Conservation (phyloP, 2,888 invertebrate species). For the Halictus ligatus region DNA sequence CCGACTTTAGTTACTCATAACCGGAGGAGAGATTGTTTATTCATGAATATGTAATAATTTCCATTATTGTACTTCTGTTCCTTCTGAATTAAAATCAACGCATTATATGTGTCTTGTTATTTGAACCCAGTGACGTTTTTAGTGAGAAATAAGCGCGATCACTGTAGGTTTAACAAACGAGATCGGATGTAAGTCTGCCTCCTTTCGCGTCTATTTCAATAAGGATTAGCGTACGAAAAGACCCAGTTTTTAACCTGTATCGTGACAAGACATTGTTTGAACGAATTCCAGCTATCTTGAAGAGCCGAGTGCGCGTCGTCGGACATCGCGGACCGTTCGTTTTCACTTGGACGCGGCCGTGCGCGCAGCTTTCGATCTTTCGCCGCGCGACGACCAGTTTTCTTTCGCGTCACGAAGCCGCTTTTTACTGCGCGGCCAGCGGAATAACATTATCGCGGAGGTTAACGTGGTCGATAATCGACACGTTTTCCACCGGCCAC, state of each 20-base stretch:
- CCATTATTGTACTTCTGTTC: too few relatives aligned
- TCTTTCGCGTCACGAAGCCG: slow-evolving; percentile 43
- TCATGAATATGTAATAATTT: too few relatives aligned
- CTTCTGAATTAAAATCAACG: too few relatives aligned
- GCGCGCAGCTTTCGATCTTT: slow-evolving; percentile 36
- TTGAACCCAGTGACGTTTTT: too few relatives aligned
- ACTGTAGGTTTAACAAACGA: too few relatives aligned
- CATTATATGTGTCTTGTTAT: too few relatives aligned
- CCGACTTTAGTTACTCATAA: too few relatives aligned
- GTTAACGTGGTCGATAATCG: slow-evolving; percentile 47
- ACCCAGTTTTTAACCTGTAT: not conserved
- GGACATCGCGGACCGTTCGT: slow-evolving; percentile 9
- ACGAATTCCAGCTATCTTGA: not conserved
- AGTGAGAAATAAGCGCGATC: too few relatives aligned
- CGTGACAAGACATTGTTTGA: not conserved
- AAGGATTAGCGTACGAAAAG: not conserved
- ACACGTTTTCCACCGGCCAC: slow-evolving; percentile 7
- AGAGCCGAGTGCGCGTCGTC: not conserved
- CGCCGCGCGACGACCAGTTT: slow-evolving; percentile 41
- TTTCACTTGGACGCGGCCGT: not conserved
- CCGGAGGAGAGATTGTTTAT: too few relatives aligned
- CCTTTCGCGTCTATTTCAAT: not conserved
- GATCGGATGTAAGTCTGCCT: not conserved
- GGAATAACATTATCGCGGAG: slow-evolving; percentile 63
- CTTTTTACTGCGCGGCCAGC: slow-evolving; percentile 54